These are phyloP conservation scores for Neoascia interrupta DNA, from an alignment of 2,888 invertebrate species.

Conservation along the genomic window DNA sequence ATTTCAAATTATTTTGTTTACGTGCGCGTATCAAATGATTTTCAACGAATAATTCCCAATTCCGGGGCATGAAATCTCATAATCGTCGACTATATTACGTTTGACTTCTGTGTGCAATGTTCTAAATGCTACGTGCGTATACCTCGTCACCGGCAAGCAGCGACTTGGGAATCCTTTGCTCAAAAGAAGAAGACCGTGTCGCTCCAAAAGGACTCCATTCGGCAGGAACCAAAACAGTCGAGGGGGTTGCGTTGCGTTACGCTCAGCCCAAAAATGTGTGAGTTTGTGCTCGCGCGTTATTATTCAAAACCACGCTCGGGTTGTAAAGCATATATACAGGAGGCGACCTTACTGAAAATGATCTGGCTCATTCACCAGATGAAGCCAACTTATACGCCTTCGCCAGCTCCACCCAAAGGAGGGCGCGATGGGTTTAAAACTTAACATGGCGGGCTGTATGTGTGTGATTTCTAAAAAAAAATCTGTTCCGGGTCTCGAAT, in stretches of 20 bases:
- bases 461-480: slow-evolving; percentile 36
- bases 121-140: slow-evolving; percentile 49
- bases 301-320: slow-evolving; percentile 63
- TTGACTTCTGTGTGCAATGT: slow-evolving; percentile 30
- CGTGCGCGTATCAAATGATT: slow-evolving; percentile 56
- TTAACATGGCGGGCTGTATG: slow-evolving; percentile 44
- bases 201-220: background rate
- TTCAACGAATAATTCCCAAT: slow-evolving; percentile 50
- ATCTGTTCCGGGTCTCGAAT: slow-evolving; percentile 57
- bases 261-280: slow-evolving; percentile 2
- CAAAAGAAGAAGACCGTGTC: slow-evolving; percentile 9
- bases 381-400: slow-evolving; percentile 32
- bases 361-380: slow-evolving; percentile 59
- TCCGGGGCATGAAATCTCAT: slow-evolving; percentile 44
- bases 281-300: slow-evolving; percentile 44
- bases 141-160: background rate
- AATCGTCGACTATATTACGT: slow-evolving; percentile 51
- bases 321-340: slow-evolving; percentile 52
- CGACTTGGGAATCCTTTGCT: slow-evolving; percentile 15
- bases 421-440: slow-evolving; percentile 34
- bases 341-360: too few relatives aligned
- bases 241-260: too few relatives aligned
- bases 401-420: background rate
- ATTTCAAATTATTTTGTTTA: slow-evolving; percentile 59
- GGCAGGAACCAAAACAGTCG: too few relatives aligned